A percentile compares a stretch with the other conserved stretches of the same genome.
phyloP scores from a whole-genome alignment of 2,113 vertebrate genomes.

The Passer montanus region DNA sequence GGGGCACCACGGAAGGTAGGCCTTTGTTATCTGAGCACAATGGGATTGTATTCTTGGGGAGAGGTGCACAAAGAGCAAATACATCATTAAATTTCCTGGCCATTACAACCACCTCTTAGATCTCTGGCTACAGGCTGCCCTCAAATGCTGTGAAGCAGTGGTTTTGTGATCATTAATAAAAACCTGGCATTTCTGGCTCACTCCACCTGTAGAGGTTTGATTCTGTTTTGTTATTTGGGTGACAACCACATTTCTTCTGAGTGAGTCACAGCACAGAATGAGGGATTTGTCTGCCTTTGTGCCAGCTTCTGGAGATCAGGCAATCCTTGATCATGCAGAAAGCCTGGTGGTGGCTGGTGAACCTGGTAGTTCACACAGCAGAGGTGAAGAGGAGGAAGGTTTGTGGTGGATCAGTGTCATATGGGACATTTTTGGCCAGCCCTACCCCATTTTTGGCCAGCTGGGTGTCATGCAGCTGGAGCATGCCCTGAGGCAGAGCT shows the following conservation, averaged over 20 bases:
- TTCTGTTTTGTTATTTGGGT: not conserved
- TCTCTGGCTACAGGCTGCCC: not conserved
- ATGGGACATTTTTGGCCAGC: not conserved
- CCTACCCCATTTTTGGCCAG: not conserved
- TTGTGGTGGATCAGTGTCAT: not conserved
- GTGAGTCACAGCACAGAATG: not conserved
- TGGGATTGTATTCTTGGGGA: not conserved
- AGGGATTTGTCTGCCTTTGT: not conserved
- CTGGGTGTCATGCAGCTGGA: not conserved
- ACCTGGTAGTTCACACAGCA: not conserved
- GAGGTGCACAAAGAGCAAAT: not conserved
- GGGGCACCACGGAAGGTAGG: slow-evolving; percentile 46
- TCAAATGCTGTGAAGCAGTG: not conserved
- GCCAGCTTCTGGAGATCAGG: not conserved
- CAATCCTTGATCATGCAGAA: not conserved
- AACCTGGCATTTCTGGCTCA: not conserved
- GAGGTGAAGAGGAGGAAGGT: not conserved
- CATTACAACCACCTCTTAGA: not conserved
- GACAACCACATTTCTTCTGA: not conserved
- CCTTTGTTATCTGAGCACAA: slow-evolving; percentile 17
- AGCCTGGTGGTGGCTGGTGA: not conserved
- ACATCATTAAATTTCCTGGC: slow-evolving; percentile 30
- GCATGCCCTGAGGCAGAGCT: not conserved
- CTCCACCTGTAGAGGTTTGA: not conserved
- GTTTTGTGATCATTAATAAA: slow-evolving; percentile 6